phyloP scores from a whole-genome alignment of 2,113 vertebrate species.

The Peromyscus maniculatus region DNA sequence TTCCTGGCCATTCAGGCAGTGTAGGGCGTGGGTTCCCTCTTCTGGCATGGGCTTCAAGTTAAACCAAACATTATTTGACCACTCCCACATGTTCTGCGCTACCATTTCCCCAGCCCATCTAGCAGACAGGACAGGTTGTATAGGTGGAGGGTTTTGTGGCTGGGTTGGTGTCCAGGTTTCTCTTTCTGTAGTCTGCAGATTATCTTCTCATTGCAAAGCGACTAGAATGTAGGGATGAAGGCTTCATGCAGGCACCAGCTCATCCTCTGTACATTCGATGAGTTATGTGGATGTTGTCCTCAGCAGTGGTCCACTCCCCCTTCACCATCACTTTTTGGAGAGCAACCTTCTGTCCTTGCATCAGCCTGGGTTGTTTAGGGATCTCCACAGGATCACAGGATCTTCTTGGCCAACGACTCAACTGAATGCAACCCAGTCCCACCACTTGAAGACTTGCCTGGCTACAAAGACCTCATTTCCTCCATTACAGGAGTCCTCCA shows the following conservation, averaged over 20 bases:
- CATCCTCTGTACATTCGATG: not conserved
- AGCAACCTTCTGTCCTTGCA: not conserved
- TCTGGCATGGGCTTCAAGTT: not conserved
- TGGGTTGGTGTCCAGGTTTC: not conserved
- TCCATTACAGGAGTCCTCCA: not conserved
- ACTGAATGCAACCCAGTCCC: not conserved
- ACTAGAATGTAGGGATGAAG: not conserved
- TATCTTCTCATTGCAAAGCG: not conserved
- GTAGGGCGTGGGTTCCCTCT: not conserved
- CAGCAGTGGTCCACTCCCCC: not conserved
- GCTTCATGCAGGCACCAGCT: not conserved
- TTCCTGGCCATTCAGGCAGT: not conserved
- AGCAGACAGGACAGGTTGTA: not conserved
- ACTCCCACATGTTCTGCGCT: not conserved
- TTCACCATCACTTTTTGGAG: not conserved
- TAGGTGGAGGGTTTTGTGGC: not conserved
- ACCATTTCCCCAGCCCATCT: not conserved
- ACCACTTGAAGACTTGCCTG: not conserved
- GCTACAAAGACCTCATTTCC: not conserved
- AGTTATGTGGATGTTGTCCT: not conserved
- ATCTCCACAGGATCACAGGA: not conserved
- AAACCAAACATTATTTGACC: not conserved
- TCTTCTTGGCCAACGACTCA: not conserved
- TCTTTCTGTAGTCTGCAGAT: not conserved
- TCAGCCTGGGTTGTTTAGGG: not conserved